These are phyloP conservation scores for Ramphastos sulfuratus DNA, from an alignment of 2,113 vertebrate genomes.

Conservation along the genomic window DNA sequence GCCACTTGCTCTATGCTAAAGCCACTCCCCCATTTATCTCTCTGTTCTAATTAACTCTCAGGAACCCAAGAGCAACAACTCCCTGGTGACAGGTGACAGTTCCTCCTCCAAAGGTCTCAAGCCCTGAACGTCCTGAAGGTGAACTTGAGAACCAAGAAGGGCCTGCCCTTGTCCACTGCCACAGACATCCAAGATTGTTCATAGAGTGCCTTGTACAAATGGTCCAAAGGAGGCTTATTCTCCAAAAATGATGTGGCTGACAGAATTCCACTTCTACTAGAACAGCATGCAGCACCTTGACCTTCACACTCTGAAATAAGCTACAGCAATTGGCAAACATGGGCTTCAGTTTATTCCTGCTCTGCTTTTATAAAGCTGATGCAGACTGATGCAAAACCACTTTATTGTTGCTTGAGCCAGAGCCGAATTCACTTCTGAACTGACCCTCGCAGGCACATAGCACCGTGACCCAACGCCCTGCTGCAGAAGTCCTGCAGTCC, in stretches of 20 bases:
- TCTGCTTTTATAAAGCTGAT: background rate
- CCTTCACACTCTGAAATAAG: background rate
- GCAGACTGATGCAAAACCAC: background rate
- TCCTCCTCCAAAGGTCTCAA: background rate
- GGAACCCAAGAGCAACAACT: background rate
- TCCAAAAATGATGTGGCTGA: background rate
- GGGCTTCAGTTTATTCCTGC: background rate
- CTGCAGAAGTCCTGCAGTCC: too few species aligned
- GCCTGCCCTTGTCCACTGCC: background rate
- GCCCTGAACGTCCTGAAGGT: background rate
- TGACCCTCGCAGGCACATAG: background rate
- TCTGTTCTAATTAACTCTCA: background rate
- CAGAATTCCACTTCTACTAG: background rate
- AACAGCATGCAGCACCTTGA: background rate
- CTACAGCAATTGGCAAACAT: background rate
- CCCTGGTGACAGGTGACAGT: background rate
- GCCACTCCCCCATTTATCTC: background rate
- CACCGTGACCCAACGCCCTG: fast-evolving
- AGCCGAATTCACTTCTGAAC: background rate
- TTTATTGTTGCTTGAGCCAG: background rate
- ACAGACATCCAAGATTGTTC: background rate
- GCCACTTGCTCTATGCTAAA: background rate
- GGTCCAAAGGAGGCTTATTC: background rate
- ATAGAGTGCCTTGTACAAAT: background rate
- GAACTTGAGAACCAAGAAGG: background rate